Evolutionary conservation across 1,140 invertebrate genomes (phyloP), one percentile per base, ranked within the genome.

Genomic region (Hermatobates lingyangjiaoensis): DNA sequence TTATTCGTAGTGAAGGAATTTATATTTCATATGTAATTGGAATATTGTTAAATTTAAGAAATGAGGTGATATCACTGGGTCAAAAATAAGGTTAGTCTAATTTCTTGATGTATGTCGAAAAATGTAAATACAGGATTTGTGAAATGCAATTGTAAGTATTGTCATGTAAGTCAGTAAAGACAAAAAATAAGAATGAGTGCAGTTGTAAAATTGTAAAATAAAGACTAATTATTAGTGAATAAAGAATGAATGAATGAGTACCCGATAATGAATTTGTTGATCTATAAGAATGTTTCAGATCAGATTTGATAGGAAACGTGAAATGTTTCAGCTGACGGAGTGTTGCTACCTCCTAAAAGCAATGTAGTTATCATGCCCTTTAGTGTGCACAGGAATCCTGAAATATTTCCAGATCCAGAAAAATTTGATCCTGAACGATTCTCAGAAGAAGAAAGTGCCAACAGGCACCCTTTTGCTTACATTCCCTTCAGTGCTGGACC

Each of bases 351-450:
- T 23, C 42, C 38, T 27, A 57, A 55, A 10, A 53, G 56, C 12
- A 56, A 54, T 26, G 48, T 58, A 5, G 26, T 56, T 2, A 50
- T 60, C 12, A 12, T 55, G 18, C 45, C 51, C 5, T 60, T 57
- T 28, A 18, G 56, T 3, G 53, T 53, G 5, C 51, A 53, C 12
- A 26, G 45, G 3, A 40, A 48, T 26, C 23, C 38, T 21, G 21
- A 53, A n/a, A 10, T 23, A 18, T 53, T 27, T 60, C 71, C 74
- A 25, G 71, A 87, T 48, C 83, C 86, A 1, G 71, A 79, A 25
- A 65, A 67, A 44, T 89, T 84, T 61, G 73, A 85, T 64, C 85
- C 87, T 0, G 81, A 87, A 48, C 69, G 83, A 58, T 89, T 88
- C 65, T 61, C 75, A 21, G 72, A 76, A 15, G 70, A 75, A 54